A percentile compares a stretch with the other conserved stretches of the same genome.
Conservation (phyloP, 2,797 vertebrate genomes). For the Siniperca obscura region DNA sequence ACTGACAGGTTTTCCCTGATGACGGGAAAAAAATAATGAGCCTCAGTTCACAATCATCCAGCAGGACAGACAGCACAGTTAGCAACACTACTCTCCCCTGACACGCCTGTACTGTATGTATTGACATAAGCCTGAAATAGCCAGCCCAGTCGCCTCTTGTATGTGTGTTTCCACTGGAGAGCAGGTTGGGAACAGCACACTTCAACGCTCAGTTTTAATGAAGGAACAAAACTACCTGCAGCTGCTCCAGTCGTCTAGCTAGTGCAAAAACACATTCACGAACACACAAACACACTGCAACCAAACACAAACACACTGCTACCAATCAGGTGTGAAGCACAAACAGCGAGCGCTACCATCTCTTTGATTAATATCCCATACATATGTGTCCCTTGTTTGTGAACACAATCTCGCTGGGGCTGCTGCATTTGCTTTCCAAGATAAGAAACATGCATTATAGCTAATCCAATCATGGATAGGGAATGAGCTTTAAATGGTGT, state of each 20-base stretch:
- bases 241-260: constrained; percentile 22
- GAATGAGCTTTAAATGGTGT: constrained; percentile 16
- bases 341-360: constrained; percentile 44
- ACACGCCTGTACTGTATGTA: constrained; percentile 21
- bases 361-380: constrained; percentile 55
- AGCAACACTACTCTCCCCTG: constrained; percentile 37
- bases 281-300: too few relatives aligned
- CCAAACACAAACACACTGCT: constrained; percentile 44
- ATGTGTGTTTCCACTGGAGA: constrained; percentile 46
- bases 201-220: constrained; percentile 60
- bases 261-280: constrained; percentile 28
- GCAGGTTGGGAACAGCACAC: constrained; percentile 50
- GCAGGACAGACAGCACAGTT: constrained; percentile 35
- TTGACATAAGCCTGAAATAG: constrained; percentile 55
- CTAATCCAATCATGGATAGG: constrained; percentile 39
- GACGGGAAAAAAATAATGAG: constrained; percentile 54
- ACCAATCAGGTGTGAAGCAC: constrained; percentile 49
- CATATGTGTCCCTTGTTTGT: constrained; percentile 66
- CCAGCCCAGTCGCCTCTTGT: constrained; percentile 20
- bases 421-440: constrained; percentile 50
- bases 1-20: constrained; percentile 96
- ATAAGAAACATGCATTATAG: constrained; percentile 42
- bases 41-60: constrained; percentile 39
- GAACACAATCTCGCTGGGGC: constrained; percentile 61
- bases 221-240: constrained; percentile 50